Evolutionary conservation across 2,888 invertebrate genomes (phyloP).

Genomic region (Dryocosmus kuriphilus): DNA sequence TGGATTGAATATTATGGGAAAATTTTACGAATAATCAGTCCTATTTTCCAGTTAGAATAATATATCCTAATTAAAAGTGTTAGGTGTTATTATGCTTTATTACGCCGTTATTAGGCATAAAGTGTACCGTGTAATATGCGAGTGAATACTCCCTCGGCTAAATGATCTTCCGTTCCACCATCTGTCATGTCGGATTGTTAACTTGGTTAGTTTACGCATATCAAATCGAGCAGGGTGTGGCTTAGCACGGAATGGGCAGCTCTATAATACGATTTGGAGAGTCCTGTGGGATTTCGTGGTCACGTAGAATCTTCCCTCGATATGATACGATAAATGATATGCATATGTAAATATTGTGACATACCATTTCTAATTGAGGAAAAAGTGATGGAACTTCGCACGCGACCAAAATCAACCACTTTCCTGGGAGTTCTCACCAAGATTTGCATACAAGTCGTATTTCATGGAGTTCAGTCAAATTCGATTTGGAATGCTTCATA

Average conservation of each 20-base stretch:
- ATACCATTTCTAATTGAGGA: conserved; percentile 68
- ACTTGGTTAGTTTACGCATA: conserved; percentile 75
- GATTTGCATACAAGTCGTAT: conserved; percentile 29
- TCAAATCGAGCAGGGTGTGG: conserved; percentile 73
- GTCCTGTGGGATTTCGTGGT: conserved; percentile 73
- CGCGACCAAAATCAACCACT: conserved; percentile 8
- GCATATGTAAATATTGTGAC: conserved; percentile 77
- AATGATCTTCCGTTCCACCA: conserved; percentile 68
- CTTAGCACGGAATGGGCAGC: conserved; percentile 67
- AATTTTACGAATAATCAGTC: no score
- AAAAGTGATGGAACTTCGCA: conserved; percentile 43
- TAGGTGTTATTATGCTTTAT: no score
- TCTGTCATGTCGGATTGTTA: conserved; percentile 76
- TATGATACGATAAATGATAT: conserved; percentile 72
- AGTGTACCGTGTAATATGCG: no score
- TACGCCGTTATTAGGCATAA: no score
- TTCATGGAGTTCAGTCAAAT: background rate
- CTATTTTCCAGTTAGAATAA: no score
- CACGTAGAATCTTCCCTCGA: conserved; percentile 64
- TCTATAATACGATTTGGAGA: conserved; percentile 75
- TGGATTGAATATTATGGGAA: no score
- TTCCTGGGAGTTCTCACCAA: conserved; percentile 24
- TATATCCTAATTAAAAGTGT: no score
- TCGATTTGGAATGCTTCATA: background rate
- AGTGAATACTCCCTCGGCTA: no score